Evolutionary conservation across 1,140 invertebrate species (phyloP).

Genomic region (Probaryconus sp.): DNA sequence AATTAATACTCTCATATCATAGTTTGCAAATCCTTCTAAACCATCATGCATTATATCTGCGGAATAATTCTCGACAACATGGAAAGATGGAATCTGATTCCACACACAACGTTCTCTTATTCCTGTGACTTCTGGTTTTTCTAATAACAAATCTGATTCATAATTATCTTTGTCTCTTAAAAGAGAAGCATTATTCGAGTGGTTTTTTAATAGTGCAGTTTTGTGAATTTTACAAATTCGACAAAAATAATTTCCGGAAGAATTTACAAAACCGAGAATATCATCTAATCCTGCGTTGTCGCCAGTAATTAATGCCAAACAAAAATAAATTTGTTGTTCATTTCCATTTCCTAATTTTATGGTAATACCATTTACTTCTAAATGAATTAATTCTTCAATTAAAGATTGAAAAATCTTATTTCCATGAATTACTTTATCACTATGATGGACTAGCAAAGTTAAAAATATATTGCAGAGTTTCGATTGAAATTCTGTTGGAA

Average conservation of each 20-base stretch:
- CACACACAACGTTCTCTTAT: slow-evolving; percentile 52
- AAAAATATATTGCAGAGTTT: slow-evolving; percentile 63
- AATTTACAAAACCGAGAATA: slow-evolving; percentile 51
- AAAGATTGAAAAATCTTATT: slow-evolving; percentile 51
- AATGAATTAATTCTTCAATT: slow-evolving; percentile 49
- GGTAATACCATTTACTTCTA: slow-evolving; percentile 43
- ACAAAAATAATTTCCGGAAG: slow-evolving; percentile 51
- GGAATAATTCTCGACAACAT: slow-evolving; percentile 45
- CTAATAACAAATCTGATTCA: slow-evolving; percentile 19
- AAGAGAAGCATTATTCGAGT: slow-evolving; percentile 17
- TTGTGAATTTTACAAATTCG: slow-evolving; percentile 50
- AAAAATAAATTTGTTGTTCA: slow-evolving; percentile 52
- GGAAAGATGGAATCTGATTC: slow-evolving; percentile 55
- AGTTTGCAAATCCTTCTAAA: slow-evolving; percentile 51
- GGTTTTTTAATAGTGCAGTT: slow-evolving; percentile 12
- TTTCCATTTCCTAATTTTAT: slow-evolving; percentile 28
- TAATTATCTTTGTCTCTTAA: slow-evolving; percentile 41
- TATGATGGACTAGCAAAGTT: slow-evolving; percentile 52
- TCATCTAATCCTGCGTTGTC: slow-evolving; percentile 54
- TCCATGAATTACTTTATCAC: slow-evolving; percentile 48
- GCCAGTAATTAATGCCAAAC: slow-evolving; percentile 46
- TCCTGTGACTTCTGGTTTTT: slow-evolving; percentile 37
- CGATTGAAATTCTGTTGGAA: slow-evolving; percentile 61
- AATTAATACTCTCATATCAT: slow-evolving; percentile 51
- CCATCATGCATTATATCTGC: slow-evolving; percentile 63